phyloP scores from a whole-genome alignment of 2,888 invertebrate species.

The Spicauda simplicius region DNA sequence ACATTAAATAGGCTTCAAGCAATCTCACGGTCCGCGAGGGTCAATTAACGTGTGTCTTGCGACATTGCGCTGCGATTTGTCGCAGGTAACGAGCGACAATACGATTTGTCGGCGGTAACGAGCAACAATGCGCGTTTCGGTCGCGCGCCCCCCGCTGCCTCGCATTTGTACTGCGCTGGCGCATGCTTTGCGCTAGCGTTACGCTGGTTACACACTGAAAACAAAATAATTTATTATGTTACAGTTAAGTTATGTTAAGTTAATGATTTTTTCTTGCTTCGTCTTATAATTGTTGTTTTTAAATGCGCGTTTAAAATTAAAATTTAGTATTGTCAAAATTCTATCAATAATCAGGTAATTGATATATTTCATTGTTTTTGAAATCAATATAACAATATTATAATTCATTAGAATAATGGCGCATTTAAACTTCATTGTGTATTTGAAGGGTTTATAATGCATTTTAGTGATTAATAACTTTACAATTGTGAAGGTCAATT shows the following conservation, averaged over 20 bases:
- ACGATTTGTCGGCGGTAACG: conserved; percentile 71
- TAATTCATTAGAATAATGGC: too few relatives aligned
- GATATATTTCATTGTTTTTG: too few relatives aligned
- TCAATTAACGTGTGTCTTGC: conserved; percentile 43
- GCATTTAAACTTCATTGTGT: too few relatives aligned
- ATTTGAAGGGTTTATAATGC: too few relatives aligned
- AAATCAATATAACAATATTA: too few relatives aligned
- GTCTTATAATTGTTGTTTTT: too few relatives aligned
- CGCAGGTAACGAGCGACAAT: conserved; percentile 75
- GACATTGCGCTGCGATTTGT: conserved; percentile 48
- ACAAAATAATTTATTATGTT: neutral
- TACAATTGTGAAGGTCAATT: conserved; percentile 43
- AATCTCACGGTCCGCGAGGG: conserved; percentile 35
- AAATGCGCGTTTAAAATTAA: too few relatives aligned
- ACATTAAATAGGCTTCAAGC: conserved; percentile 8
- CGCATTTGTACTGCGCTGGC: conserved; percentile 65
- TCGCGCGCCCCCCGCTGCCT: conserved; percentile 72
- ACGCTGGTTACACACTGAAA: conserved; percentile 47
- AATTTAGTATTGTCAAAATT: too few relatives aligned
- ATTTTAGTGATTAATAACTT: too few relatives aligned
- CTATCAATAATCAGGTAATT: too few relatives aligned
- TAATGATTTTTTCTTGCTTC: too few relatives aligned
- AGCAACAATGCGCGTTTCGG: conserved; percentile 77
- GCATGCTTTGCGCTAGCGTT: conserved; percentile 38
- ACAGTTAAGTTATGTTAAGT: too few relatives aligned